A percentile compares a stretch with the other conserved stretches of the same genome.
Conservation (phyloP, 1,140 invertebrate species). For the Heliconius hewitsoni region DNA sequence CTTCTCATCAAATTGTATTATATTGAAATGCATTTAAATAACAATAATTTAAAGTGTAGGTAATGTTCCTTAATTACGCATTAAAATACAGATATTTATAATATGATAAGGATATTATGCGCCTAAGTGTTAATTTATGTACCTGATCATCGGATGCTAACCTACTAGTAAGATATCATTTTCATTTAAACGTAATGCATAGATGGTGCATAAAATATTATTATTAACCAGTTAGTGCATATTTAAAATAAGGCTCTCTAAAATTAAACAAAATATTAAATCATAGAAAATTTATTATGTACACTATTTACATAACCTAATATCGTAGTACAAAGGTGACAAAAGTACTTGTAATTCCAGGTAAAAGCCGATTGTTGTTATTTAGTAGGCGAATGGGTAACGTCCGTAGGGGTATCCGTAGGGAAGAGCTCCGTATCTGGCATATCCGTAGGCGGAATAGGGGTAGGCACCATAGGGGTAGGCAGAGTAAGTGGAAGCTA, state of each 20-base stretch:
- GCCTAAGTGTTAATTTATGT: too few species aligned
- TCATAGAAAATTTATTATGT: constrained; percentile 34
- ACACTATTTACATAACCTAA: constrained; percentile 52
- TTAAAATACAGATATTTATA: too few species aligned
- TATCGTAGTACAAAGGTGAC: constrained; percentile 12
- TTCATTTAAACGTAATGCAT: too few species aligned
- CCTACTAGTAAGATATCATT: too few species aligned
- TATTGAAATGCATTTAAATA: too few species aligned
- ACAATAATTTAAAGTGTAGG: too few species aligned
- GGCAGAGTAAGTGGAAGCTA: constrained; percentile 37
- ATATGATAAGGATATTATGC: too few species aligned
- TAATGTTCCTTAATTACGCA: too few species aligned
- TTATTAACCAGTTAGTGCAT: too few species aligned
- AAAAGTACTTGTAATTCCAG: constrained; percentile 13
- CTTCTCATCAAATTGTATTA: too few species aligned
- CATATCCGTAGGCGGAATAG: constrained; percentile 29
- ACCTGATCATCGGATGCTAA: too few species aligned
- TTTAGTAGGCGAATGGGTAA: constrained; percentile 29
- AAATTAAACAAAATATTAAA: constrained; percentile 8
- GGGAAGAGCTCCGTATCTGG: constrained; percentile 34
- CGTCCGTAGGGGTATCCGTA: constrained; percentile 42
- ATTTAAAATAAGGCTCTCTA: not conserved
- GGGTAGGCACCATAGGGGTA: constrained; percentile 33
- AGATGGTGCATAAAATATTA: too few species aligned
- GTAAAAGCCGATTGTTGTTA: not conserved